Evolutionary conservation across 2,888 invertebrate genomes (phyloP).

Genomic region (Lochmaea crataegi): DNA sequence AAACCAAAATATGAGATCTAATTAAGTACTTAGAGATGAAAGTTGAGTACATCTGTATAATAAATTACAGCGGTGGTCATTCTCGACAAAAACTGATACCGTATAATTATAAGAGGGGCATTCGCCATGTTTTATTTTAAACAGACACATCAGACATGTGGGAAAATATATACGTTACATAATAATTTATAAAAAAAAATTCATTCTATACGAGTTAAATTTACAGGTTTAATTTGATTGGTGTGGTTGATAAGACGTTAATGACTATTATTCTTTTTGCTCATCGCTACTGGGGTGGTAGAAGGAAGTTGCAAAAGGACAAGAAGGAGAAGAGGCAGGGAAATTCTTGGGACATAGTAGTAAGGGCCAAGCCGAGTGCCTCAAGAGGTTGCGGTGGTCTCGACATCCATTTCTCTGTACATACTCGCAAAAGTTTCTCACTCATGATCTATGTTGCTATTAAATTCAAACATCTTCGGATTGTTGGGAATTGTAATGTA

Average conservation of each 20-base stretch:
- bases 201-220: neutral
- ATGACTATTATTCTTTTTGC: neutral
- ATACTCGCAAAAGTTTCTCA: constrained; percentile 63
- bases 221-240: too few species aligned
- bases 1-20: constrained; percentile 55
- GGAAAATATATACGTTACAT: neutral
- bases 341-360: constrained; percentile 61
- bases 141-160: constrained; percentile 4
- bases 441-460: constrained; percentile 66
- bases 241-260: neutral
- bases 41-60: constrained; percentile 42
- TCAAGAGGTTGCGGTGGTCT: constrained; percentile 65
- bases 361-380: constrained; percentile 55
- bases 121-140: neutral
- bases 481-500: constrained; percentile 66
- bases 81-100: constrained; percentile 31
- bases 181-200: neutral
- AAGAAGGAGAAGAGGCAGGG: constrained; percentile 41
- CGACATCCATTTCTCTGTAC: constrained; percentile 65
- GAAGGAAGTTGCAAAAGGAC: constrained; percentile 23
- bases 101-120: constrained; percentile 16
- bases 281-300: neutral
- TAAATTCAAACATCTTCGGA: constrained; percentile 66
- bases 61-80: constrained; percentile 50
- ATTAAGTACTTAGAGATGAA: constrained; percentile 50